Conservation (phyloP, 2,888 invertebrate species). For the Acanthoscelides obtectus region DNA sequence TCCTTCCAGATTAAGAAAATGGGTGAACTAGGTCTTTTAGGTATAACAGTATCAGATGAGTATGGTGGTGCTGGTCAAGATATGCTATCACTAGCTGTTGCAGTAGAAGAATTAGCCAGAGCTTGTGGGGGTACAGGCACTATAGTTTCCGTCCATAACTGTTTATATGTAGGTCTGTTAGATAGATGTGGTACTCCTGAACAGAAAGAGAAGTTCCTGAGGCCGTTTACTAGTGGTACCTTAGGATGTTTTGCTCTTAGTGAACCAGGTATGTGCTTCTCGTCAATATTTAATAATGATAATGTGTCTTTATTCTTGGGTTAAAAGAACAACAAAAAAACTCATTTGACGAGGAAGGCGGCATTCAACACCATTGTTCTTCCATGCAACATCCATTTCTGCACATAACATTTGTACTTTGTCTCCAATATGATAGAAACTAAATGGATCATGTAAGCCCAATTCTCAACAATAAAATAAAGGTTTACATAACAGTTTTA, state of each 20-base stretch:
- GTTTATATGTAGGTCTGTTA: conserved; percentile 66
- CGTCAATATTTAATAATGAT: no score
- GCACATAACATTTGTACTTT: no score
- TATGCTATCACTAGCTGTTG: conserved; percentile 65
- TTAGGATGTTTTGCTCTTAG: conserved; percentile 78
- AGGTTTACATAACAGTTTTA: no score
- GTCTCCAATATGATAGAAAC: no score
- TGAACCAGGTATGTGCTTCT: conserved; percentile 58
- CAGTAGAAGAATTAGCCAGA: conserved; percentile 72
- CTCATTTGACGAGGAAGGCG: no score
- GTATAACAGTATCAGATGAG: conserved; percentile 58
- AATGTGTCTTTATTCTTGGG: no score
- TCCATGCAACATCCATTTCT: no score
- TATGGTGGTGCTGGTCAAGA: conserved; percentile 68
- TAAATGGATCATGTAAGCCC: no score
- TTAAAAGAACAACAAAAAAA: no score
- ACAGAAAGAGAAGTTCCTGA: conserved; percentile 63
- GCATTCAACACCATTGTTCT: no score
- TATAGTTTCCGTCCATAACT: conserved; percentile 74
- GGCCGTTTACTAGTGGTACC: conserved; percentile 57
- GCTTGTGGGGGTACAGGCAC: conserved; percentile 76
- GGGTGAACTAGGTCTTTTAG: conserved; percentile 67
- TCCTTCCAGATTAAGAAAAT: conserved; percentile 59
- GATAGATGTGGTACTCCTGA: conserved; percentile 59
- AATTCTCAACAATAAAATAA: no score